Evolutionary conservation across 2,113 vertebrate species (phyloP).

Genomic region (Misgurnus anguillicaudatus): DNA sequence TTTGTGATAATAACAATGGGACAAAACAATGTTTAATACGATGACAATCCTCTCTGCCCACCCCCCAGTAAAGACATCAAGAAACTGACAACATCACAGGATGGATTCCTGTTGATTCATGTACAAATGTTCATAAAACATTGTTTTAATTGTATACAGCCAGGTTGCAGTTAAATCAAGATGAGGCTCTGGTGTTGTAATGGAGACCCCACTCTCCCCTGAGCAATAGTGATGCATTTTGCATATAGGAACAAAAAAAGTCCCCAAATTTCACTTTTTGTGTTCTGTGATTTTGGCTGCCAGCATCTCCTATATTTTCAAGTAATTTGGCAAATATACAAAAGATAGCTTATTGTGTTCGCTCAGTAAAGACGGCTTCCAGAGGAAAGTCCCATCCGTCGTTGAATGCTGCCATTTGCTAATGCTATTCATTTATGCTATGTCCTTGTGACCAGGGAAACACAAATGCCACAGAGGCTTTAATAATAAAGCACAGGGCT

Average conservation of each 20-base stretch:
- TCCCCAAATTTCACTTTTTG: slow-evolving; percentile 56
- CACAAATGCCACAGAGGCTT: slow-evolving; percentile 34
- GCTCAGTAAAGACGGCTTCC: slow-evolving; percentile 76
- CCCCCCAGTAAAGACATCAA: slow-evolving; percentile 11
- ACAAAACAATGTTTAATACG: slow-evolving; percentile 12
- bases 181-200: slow-evolving; percentile 50
- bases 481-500: slow-evolving; percentile 61
- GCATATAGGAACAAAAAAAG: slow-evolving; percentile 66
- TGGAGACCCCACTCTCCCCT: slow-evolving; percentile 63
- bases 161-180: slow-evolving; percentile 58
- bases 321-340: slow-evolving; percentile 86
- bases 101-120: slow-evolving; percentile 19
- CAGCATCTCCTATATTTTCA: slow-evolving; percentile 80
- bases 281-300: slow-evolving; percentile 74
- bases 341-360: slow-evolving; percentile 80
- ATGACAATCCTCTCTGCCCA: slow-evolving; percentile 1
- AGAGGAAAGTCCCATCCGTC: slow-evolving; percentile 63
- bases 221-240: slow-evolving; percentile 71
- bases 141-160: slow-evolving; percentile 60
- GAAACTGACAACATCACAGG: slow-evolving; percentile 21
- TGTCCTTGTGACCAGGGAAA: slow-evolving; percentile 48
- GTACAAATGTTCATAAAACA: slow-evolving; percentile 42
- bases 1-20: slow-evolving; percentile 31
- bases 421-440: slow-evolving; percentile 59
- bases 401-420: slow-evolving; percentile 52